Base-by-base conservation (phyloP, 2,888 invertebrate genomes). In the Laothoe populi region DNA sequence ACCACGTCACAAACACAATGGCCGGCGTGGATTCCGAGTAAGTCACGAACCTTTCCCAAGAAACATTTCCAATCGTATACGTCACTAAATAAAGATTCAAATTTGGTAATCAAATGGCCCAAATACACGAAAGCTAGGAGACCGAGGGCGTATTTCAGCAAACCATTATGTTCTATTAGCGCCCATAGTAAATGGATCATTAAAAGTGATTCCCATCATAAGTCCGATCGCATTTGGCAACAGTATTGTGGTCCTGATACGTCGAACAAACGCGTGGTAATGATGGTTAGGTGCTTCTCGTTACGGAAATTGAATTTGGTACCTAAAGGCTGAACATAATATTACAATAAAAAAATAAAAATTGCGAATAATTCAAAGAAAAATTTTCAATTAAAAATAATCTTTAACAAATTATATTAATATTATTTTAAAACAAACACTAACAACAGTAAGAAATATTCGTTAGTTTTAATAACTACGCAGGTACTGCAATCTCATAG, bases 251-350 rank as follows among this genome's bases (percentile, higher is more conserved):
- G 86, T 87, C 87, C 88, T 78, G 87, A 89, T 89, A 86, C 82
- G 87, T 88, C 89, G 86, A 91, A 90, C 90, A 88, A 90, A 87
- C 87, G 84, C 79, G 74, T 74, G 78, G 73, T 89, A 86, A 90
- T 87, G 86, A 89, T 82, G 79, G 71, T 72, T 67, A 45, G 63
- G 38, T 45, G 11, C 58, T 62, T 82, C 71, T n/a, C 23, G 61
- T 70, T 75, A 58, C 59, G 61, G 74, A 60, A 7, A 2, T 16
- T 21, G 64, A 8, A 61, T 72, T 79, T 40, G 67, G 62, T 67
- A 57, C 66, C 63, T 40, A 2, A 11, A 1, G 1, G 13, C 26
- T 59, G 0, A 10, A 24, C 13, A n/a, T 45, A 21, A 3, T 8
- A 23, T 21, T 11, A 11, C 19, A 45, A 45, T 21, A 10, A 10